phyloP scores from a whole-genome alignment of 2,797 vertebrate genomes.

The Bryconaethiops microstoma region DNA sequence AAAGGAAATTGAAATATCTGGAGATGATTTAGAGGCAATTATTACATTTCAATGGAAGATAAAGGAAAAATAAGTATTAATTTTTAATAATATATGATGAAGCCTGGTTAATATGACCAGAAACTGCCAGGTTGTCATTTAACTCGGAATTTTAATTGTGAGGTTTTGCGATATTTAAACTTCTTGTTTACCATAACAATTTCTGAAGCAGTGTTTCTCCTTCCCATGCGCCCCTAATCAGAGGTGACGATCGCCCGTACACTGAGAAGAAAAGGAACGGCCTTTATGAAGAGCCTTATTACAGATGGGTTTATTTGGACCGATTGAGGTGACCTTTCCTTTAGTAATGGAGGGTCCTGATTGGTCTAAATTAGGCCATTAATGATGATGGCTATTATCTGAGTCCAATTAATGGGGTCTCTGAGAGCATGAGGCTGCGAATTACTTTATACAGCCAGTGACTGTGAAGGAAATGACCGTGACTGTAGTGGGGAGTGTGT shows the following conservation, averaged over 20 bases:
- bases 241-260: background rate
- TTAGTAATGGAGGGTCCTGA: slow-evolving; percentile 23
- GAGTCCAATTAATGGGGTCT: slow-evolving; percentile 43
- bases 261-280: background rate
- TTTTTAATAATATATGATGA: too few species aligned
- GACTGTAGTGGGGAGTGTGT: background rate
- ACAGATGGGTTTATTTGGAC: slow-evolving; percentile 18
- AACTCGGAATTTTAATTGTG: too few species aligned
- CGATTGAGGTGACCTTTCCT: slow-evolving; percentile 37
- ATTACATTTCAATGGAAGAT: too few species aligned
- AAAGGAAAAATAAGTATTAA: too few species aligned
- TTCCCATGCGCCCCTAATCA: background rate
- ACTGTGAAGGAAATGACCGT: slow-evolving; percentile 43
- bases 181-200: background rate
- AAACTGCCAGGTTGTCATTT: too few species aligned
- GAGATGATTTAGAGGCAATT: too few species aligned
- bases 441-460: slow-evolving; percentile 34
- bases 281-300: slow-evolving; percentile 7
- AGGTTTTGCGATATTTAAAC: too few species aligned
- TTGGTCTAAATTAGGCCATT: slow-evolving; percentile 47
- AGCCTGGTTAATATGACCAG: too few species aligned
- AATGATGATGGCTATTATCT: slow-evolving; percentile 47
- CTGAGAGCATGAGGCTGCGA: slow-evolving; percentile 35
- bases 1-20: too few species aligned
- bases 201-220: background rate